phyloP scores from a whole-genome alignment of 2,888 invertebrate genomes.

The Eucera pruinosa region DNA sequence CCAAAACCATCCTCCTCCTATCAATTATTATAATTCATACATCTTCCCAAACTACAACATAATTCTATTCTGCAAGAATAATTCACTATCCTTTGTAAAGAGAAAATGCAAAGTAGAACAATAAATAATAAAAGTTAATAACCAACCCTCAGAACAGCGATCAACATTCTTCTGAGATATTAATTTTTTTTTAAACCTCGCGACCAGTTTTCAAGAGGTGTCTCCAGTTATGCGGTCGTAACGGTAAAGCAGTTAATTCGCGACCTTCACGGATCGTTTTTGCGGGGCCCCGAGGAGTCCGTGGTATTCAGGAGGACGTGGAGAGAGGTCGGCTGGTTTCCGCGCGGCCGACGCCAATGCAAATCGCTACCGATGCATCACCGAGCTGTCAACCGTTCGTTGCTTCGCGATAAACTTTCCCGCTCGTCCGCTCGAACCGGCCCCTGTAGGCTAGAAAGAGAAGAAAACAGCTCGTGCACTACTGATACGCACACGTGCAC shows the following conservation, averaged over 20 bases:
- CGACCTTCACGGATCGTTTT: conserved; percentile 54
- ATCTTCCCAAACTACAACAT: neutral
- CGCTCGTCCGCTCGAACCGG: conserved; percentile 66
- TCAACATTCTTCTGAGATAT: neutral
- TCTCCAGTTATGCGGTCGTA: conserved; percentile 28
- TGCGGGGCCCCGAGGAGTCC: conserved; percentile 35
- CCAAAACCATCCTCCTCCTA: too few species aligned
- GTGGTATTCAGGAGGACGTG: conserved; percentile 20
- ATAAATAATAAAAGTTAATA: too few species aligned
- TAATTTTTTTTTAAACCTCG: conserved; percentile 16
- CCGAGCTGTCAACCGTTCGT: conserved; percentile 77
- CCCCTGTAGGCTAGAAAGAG: conserved; percentile 24
- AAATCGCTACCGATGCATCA: conserved; percentile 79
- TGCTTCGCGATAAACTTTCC: conserved; percentile 77
- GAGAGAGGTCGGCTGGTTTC: conserved; percentile 32
- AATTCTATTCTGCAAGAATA: too few species aligned
- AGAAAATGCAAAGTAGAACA: too few species aligned
- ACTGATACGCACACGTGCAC: conserved; percentile 57
- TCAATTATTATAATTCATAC: neutral
- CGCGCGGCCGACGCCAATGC: conserved; percentile 74
- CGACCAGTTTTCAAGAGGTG: conserved; percentile 26
- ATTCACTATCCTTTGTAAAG: too few species aligned
- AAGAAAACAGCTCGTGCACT: conserved; percentile 29
- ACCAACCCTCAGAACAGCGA: neutral
- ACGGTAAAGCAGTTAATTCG: conserved; percentile 59